A percentile compares a stretch with the other conserved stretches of the same genome.
Conservation (phyloP, 2,888 invertebrate genomes). For the Eustalomyia histrio region DNA sequence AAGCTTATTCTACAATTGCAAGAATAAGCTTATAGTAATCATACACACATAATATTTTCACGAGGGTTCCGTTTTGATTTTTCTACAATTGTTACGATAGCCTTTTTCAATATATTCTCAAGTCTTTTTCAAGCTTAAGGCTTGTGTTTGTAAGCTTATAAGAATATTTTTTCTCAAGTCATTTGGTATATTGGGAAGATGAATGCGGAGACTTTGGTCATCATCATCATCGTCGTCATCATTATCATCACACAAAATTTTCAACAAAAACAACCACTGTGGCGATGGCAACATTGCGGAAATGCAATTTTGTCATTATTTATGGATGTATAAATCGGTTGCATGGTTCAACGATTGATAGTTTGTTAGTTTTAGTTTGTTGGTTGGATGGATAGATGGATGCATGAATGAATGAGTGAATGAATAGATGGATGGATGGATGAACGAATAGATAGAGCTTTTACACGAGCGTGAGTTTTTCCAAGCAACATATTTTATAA, state of each 20-base stretch:
- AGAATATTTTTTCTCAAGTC: too few relatives aligned
- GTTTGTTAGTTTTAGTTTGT: constrained; percentile 57
- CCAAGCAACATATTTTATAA: constrained; percentile 11
- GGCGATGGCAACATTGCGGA: constrained; percentile 71
- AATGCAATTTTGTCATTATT: constrained; percentile 78
- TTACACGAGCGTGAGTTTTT: constrained; percentile 12
- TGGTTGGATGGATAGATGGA: constrained; percentile 52
- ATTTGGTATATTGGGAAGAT: too few relatives aligned
- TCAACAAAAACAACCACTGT: constrained; percentile 15
- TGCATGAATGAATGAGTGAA: constrained; percentile 28
- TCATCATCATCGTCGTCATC: constrained; percentile 5
- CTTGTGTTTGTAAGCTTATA: too few relatives aligned
- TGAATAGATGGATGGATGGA: background rate
- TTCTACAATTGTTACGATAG: too few relatives aligned
- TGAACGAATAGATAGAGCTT: background rate
- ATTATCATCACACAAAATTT: background rate
- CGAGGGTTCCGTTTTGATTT: too few relatives aligned
- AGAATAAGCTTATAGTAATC: too few relatives aligned
- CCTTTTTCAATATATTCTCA: too few relatives aligned
- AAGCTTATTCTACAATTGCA: too few relatives aligned
- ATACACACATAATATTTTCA: too few relatives aligned
- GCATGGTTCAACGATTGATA: constrained; percentile 67
- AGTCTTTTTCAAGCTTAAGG: too few relatives aligned
- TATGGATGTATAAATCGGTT: constrained; percentile 72
- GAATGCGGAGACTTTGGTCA: constrained; percentile 19